These are phyloP conservation scores for Bombyx mori DNA, from an alignment of 1,140 invertebrate species.

Conservation along the genomic window DNA sequence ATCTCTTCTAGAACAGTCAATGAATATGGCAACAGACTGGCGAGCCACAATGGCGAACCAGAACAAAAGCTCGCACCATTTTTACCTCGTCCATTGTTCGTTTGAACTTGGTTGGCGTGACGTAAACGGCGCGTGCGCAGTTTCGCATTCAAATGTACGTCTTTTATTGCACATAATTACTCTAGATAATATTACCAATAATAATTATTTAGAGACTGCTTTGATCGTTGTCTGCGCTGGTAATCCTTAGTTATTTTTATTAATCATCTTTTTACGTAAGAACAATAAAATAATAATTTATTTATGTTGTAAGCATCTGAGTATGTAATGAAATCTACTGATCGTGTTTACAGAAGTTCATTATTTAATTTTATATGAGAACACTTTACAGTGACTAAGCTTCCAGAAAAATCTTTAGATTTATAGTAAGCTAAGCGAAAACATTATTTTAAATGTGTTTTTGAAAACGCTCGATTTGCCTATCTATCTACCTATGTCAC, in stretches of 20 bases:
- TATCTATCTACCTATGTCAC: slow-evolving; percentile 27
- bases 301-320: too few species aligned
- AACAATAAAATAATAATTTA: too few species aligned
- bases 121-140: slow-evolving; percentile 52
- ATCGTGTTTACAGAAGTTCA: too few species aligned
- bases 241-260: too few species aligned
- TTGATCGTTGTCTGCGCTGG: too few species aligned
- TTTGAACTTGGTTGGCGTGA: slow-evolving; percentile 60
- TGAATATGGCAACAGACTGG: neutral
- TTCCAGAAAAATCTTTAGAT: too few species aligned
- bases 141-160: slow-evolving; percentile 49
- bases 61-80: slow-evolving; percentile 62
- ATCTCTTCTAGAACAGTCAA: slow-evolving; percentile 1
- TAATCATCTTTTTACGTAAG: too few species aligned
- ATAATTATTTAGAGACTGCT: neutral
- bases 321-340: too few species aligned
- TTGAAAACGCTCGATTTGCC: slow-evolving; percentile 20
- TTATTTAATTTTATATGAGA: too few species aligned
- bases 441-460: slow-evolving; percentile 22
- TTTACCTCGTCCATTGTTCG: slow-evolving; percentile 51
- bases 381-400: too few species aligned
- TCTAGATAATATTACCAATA: slow-evolving; percentile 17
- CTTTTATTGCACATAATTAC: slow-evolving; percentile 30
- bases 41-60: slow-evolving; percentile 36
- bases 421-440: slow-evolving; percentile 16